Percentiles rank a stretch among this genome's conserved stretches.
Evolutionary conservation across 2,113 vertebrate genomes (phyloP).

Genomic region (Geococcyx californianus): DNA sequence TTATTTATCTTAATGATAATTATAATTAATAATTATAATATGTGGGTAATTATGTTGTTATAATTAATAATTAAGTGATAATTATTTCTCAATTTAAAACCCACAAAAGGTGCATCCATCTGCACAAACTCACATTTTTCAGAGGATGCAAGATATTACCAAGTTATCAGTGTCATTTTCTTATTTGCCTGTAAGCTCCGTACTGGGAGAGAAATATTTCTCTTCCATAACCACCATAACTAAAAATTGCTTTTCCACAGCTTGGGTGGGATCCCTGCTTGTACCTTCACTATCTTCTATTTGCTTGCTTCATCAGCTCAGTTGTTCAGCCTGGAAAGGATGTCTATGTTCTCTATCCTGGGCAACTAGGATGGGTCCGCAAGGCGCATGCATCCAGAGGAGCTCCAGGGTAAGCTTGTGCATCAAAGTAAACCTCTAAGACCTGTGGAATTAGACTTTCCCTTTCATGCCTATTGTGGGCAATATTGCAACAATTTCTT

Average conservation of each 20-base stretch:
- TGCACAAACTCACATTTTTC: neutral
- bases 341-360: neutral
- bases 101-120: neutral
- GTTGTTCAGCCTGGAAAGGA: conserved; percentile 47
- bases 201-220: neutral
- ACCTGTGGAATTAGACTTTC: neutral
- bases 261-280: neutral
- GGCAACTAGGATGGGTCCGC: conserved; percentile 31
- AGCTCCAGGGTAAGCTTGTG: neutral
- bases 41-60: no score
- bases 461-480: neutral
- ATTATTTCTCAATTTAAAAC: no score
- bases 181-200: neutral
- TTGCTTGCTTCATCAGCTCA: neutral
- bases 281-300: neutral
- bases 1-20: no score
- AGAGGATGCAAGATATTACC: neutral
- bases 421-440: neutral
- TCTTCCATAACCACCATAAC: neutral
- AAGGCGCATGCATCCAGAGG: neutral
- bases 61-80: no score
- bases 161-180: neutral
- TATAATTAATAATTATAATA: no score
- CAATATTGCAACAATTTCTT: neutral
- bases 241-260: neutral